Conservation (phyloP, 2,888 invertebrate species). For the Meganola albula region DNA sequence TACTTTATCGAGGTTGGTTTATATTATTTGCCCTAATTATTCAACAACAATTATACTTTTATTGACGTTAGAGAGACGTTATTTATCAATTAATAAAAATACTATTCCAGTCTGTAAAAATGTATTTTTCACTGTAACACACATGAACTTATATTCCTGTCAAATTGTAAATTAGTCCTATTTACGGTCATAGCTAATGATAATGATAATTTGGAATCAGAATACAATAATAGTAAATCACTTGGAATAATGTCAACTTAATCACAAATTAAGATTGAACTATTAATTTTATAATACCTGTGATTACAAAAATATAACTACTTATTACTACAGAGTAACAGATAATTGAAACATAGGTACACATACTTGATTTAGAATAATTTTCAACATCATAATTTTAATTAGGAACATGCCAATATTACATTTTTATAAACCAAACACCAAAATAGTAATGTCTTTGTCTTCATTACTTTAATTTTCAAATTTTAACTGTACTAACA, state of each 20-base stretch:
- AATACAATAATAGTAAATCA: constrained; percentile 19
- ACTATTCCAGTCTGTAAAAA: constrained; percentile 62
- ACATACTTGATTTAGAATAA: constrained; percentile 39
- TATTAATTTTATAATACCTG: constrained; percentile 40
- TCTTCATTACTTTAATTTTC: too few species aligned
- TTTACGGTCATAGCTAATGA: constrained; percentile 20
- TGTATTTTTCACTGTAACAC: constrained; percentile 68
- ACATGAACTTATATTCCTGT: constrained; percentile 44
- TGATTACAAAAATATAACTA: constrained; percentile 72
- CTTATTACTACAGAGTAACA: constrained; percentile 58
- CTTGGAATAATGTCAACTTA: constrained; percentile 26
- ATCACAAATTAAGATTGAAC: constrained; percentile 21
- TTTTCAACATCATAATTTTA: constrained; percentile 32
- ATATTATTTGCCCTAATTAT: too few species aligned
- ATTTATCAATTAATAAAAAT: constrained; percentile 21
- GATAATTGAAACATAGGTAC: constrained; percentile 51
- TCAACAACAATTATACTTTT: too few species aligned
- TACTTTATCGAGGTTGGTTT: too few species aligned
- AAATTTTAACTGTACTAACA: too few species aligned
- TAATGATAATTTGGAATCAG: constrained; percentile 16
- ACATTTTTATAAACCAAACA: constrained; percentile 31
- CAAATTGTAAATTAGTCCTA: constrained; percentile 21
- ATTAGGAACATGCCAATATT: constrained; percentile 54
- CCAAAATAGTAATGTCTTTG: too few species aligned
- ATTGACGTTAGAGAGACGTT: too few species aligned